phyloP scores from a whole-genome alignment of 2,888 invertebrate species.

The Agriotes lineatus region DNA sequence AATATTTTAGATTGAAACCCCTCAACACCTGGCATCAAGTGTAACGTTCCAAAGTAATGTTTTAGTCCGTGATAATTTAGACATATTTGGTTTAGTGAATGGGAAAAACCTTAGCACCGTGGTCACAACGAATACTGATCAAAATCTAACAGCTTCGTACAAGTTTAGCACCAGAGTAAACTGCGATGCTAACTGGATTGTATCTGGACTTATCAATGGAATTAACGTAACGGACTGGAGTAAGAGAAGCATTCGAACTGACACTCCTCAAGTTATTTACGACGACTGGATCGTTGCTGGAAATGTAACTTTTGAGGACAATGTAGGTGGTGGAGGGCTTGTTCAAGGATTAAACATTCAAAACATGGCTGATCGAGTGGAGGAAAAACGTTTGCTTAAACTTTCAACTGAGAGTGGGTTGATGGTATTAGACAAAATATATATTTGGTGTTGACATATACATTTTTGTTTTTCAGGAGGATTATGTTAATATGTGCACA shows the following conservation, averaged over 20 bases:
- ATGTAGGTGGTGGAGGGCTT: slow-evolving; percentile 58
- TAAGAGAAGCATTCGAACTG: slow-evolving; percentile 59
- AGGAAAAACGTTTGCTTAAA: slow-evolving; percentile 52
- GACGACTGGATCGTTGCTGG: slow-evolving; percentile 67
- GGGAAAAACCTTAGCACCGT: slow-evolving; percentile 60
- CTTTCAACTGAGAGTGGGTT: slow-evolving; percentile 53
- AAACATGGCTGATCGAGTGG: slow-evolving; percentile 55
- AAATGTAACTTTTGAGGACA: slow-evolving; percentile 62
- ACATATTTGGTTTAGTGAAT: slow-evolving; percentile 61
- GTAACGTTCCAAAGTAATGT: slow-evolving; percentile 63
- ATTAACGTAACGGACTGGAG: slow-evolving; percentile 59
- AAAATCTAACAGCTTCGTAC: slow-evolving; percentile 58
- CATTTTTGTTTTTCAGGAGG: slow-evolving; percentile 55
- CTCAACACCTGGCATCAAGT: slow-evolving; percentile 64
- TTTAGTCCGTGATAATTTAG: slow-evolving; percentile 58
- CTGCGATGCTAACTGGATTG: slow-evolving; percentile 13
- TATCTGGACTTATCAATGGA: neutral
- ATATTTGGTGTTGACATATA: neutral
- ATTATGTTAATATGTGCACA: slow-evolving; percentile 59
- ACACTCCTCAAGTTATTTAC: slow-evolving; percentile 63
- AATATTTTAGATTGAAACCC: slow-evolving; percentile 48
- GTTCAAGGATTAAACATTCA: slow-evolving; percentile 61
- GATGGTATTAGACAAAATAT: slow-evolving; percentile 49
- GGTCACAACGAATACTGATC: slow-evolving; percentile 63
- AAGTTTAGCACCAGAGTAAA: slow-evolving; percentile 52